phyloP scores from a whole-genome alignment of 2,113 vertebrate species.

The Scopus umbretta region DNA sequence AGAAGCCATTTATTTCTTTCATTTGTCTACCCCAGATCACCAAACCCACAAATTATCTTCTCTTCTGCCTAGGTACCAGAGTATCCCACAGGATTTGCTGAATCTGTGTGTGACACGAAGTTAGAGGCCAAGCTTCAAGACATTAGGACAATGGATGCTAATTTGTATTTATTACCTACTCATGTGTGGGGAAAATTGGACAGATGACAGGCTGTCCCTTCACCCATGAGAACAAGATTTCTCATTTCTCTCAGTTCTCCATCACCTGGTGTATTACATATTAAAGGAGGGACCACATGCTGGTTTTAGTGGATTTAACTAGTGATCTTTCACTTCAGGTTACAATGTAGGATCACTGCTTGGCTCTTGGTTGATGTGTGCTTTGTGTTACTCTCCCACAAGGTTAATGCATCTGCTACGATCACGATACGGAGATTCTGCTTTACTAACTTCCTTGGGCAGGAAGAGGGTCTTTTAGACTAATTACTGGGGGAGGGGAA shows the following conservation, averaged over 20 bases:
- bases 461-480: conserved; percentile 19
- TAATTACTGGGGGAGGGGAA: neutral
- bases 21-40: conserved; percentile 30
- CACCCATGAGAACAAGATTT: neutral
- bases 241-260: neutral
- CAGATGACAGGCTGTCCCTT: conserved; percentile 12
- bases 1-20: conserved; percentile 52
- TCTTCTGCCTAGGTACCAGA: neutral
- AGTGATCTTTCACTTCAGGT: neutral
- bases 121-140: conserved; percentile 19
- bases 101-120: neutral
- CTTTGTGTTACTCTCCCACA: neutral
- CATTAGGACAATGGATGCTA: neutral
- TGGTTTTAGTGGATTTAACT: neutral
- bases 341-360: neutral
- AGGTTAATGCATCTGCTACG: neutral
- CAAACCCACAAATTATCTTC: neutral
- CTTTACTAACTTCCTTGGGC: neutral
- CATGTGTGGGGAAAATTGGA: neutral
- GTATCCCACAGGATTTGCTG: neutral
- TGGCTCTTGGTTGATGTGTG: neutral
- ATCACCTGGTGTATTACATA: neutral
- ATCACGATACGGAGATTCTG: neutral
- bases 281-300: neutral
- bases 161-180: conserved; percentile 48